Evolutionary conservation across 1,140 invertebrate species (phyloP), one percentile per base, ranked within the genome.

Genomic region (Philotrypesis tridentata): DNA sequence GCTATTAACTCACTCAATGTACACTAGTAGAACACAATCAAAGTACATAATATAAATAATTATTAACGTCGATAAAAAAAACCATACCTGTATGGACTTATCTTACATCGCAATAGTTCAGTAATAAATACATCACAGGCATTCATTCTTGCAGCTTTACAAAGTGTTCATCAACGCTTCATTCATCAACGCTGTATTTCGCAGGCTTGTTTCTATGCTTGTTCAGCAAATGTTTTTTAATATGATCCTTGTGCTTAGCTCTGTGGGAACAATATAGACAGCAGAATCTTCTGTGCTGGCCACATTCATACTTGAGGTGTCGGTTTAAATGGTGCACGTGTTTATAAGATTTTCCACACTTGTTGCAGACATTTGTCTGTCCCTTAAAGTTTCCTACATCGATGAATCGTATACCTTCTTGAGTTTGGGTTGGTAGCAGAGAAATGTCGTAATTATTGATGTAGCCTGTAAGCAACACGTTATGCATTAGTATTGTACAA

Each of bases 261-360:
- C 91, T 89, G 79, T 93, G 92, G 14, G 90, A 85, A 75, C 94
- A 94, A 83, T 93, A 90, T 27, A 88, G 89, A 85, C 94, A 94
- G 82, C 92, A 88, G 79, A 93, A 93, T 27, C 92, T 91, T 1
- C 93, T 93, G 21, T 86, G 86, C 33, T 88, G 80, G 0, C 85
- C 84, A 43, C 87, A 87, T 25, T 87, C 84, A 74, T 84, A 85
- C 80, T 85, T 85, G 14, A 83, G 65, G 23, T 87, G 86, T 27
- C 84, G 82, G 9, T 61, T 40, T 76, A 87, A 74, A 74, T 86
- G 84, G 12, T 82, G 78, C 29, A 70, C 72, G 27, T 79, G 80
- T 0, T 85, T 87, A 80, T 92, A 92, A 17, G 85, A 80, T 37
- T 89, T 88, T 23, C 89, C 89, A 81, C 91, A 92, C 11, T 43